A percentile compares a stretch with the other conserved stretches of the same genome.
Conservation (phyloP, 2,888 invertebrate species). For the Torymus tubicola region DNA sequence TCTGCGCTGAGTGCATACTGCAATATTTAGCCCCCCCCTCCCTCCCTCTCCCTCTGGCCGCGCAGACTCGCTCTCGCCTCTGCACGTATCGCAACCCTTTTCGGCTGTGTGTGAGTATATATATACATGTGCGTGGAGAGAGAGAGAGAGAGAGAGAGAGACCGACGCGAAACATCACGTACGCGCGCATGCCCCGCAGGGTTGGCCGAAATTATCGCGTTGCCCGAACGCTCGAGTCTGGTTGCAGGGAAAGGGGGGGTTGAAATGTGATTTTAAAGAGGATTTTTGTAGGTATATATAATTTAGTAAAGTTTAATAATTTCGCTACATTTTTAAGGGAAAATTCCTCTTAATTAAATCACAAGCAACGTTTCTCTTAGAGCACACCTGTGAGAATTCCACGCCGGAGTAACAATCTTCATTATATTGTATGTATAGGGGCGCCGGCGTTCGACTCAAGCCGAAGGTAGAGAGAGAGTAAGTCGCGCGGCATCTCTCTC, state of each 20-base stretch:
- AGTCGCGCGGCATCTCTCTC: slow-evolving; percentile 63
- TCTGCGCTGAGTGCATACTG: slow-evolving; percentile 72
- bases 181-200: background rate
- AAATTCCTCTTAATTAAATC: too few species aligned
- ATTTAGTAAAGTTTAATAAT: too few species aligned
- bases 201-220: slow-evolving; percentile 10
- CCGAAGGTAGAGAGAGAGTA: slow-evolving; percentile 2
- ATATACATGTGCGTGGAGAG: too few species aligned
- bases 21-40: slow-evolving; percentile 70
- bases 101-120: too few species aligned
- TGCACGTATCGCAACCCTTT: slow-evolving; percentile 26
- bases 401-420: slow-evolving; percentile 31
- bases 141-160: background rate
- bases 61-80: slow-evolving; percentile 58
- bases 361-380: too few species aligned
- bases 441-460: background rate
- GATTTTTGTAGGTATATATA: too few species aligned
- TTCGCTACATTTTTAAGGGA: too few species aligned
- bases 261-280: too few species aligned
- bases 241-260: background rate
- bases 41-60: slow-evolving; percentile 50
- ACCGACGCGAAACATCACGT: slow-evolving; percentile 37
- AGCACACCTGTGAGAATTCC: slow-evolving; percentile 3
- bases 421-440: slow-evolving; percentile 28
- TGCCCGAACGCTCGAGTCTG: slow-evolving; percentile 1